Evolutionary conservation across 2,113 vertebrate genomes (phyloP).

Genomic region (Eira barbara): DNA sequence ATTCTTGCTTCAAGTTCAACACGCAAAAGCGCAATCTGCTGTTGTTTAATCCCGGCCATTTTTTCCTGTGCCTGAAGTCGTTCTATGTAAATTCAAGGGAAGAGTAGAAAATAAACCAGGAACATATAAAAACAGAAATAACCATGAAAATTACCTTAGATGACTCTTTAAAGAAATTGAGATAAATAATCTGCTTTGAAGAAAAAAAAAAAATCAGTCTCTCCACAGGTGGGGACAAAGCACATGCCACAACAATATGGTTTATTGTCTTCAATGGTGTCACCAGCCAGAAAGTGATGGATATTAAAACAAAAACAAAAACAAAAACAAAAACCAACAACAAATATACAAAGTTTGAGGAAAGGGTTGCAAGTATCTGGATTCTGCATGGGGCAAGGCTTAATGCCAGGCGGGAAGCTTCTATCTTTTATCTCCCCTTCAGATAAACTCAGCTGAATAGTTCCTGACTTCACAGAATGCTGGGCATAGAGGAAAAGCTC

Average conservation of each 20-base stretch:
- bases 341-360: neutral
- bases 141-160: neutral
- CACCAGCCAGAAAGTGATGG: neutral
- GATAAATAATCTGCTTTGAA: conserved; percentile 40
- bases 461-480: neutral
- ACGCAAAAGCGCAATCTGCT: neutral
- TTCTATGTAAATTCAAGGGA: conserved; percentile 31
- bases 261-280: conserved; percentile 40
- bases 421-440: conserved; percentile 40
- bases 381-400: conserved; percentile 19
- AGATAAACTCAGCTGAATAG: conserved; percentile 24
- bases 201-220: neutral
- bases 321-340: neutral
- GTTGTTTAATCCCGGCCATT: conserved; percentile 6
- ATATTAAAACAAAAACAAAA: neutral
- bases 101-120: conserved; percentile 20
- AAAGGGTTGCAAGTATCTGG: neutral
- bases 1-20: neutral
- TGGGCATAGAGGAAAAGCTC: neutral
- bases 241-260: neutral
- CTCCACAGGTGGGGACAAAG: neutral
- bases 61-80: neutral
- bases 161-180: conserved; percentile 32
- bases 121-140: conserved; percentile 34
- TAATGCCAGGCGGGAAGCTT: neutral